A percentile compares a stretch with the other conserved stretches of the same genome.
These are phyloP conservation scores for Chydorus sphaericus DNA, from an alignment of 2,888 invertebrate species.

Conservation along the genomic window DNA sequence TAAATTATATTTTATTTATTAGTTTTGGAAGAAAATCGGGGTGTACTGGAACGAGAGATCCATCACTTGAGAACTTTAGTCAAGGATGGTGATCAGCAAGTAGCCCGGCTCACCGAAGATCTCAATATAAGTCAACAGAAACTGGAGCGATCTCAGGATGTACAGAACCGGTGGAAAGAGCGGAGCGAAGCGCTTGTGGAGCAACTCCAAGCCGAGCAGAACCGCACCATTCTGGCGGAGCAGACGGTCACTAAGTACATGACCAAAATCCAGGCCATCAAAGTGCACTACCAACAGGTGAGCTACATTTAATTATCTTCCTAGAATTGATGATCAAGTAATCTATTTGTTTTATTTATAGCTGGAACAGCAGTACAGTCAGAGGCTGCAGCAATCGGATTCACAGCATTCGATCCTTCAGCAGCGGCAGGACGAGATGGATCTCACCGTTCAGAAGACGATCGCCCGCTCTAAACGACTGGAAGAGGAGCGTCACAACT, in stretches of 20 bases:
- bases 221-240: constrained; percentile 5
- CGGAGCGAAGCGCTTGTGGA: constrained; percentile 5
- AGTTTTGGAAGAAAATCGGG: constrained; percentile 8
- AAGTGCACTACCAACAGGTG: constrained; percentile 9
- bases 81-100: constrained; percentile 10
- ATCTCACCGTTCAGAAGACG: not conserved
- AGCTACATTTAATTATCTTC: not conserved
- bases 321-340: not conserved
- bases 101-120: not conserved
- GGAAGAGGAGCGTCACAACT: constrained; percentile 6
- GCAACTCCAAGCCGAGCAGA: constrained; percentile 9
- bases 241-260: not conserved
- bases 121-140: constrained; percentile 1
- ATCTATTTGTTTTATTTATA: not conserved
- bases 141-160: constrained; percentile 1
- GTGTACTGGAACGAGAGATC: constrained; percentile 1
- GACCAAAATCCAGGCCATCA: not conserved
- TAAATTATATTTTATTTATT: not conserved
- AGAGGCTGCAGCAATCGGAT: not conserved
- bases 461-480: constrained; percentile 5
- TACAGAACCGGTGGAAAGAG: constrained; percentile 5
- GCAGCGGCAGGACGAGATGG: constrained; percentile 5
- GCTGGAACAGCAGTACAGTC: constrained; percentile 4
- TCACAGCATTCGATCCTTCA: not conserved
- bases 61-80: constrained; percentile 2